These are phyloP conservation scores for Heliconius melpomene DNA, from an alignment of 1,140 invertebrate species.

Conservation along the genomic window DNA sequence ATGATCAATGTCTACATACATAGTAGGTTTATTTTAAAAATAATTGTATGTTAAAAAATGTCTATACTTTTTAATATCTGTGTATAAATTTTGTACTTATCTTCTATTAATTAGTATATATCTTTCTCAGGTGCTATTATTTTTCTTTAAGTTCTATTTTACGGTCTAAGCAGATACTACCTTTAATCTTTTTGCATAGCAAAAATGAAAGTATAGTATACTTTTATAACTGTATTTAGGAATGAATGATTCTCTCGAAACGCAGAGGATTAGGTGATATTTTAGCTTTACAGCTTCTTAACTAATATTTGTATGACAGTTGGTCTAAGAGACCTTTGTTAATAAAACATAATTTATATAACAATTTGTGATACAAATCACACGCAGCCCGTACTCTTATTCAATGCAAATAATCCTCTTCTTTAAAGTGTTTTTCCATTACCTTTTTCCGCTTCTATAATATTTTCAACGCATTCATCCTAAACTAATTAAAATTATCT, in stretches of 20 bases:
- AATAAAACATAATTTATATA: slow-evolving; percentile 40
- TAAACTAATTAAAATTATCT: slow-evolving; percentile 50
- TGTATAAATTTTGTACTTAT: slow-evolving; percentile 6
- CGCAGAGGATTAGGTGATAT: slow-evolving; percentile 75
- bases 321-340: slow-evolving; percentile 67
- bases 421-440: neutral
- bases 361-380: slow-evolving; percentile 43
- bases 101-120: slow-evolving; percentile 16
- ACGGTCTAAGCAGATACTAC: slow-evolving; percentile 72
- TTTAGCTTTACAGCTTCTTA: slow-evolving; percentile 78
- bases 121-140: slow-evolving; percentile 58
- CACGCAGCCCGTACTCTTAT: neutral
- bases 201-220: slow-evolving; percentile 61
- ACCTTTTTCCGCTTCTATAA: slow-evolving; percentile 34
- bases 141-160: slow-evolving; percentile 52
- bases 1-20: neutral
- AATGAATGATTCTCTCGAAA: slow-evolving; percentile 63
- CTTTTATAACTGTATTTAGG: slow-evolving; percentile 57
- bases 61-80: neutral
- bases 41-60: neutral
- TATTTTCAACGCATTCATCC: slow-evolving; percentile 38
- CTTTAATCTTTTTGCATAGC: slow-evolving; percentile 71
- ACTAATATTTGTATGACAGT: slow-evolving; percentile 60
- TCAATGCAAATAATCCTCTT: neutral
- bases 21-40: neutral